Base-by-base conservation (phyloP, 2,113 vertebrate species). In the Sardina pilchardus region DNA sequence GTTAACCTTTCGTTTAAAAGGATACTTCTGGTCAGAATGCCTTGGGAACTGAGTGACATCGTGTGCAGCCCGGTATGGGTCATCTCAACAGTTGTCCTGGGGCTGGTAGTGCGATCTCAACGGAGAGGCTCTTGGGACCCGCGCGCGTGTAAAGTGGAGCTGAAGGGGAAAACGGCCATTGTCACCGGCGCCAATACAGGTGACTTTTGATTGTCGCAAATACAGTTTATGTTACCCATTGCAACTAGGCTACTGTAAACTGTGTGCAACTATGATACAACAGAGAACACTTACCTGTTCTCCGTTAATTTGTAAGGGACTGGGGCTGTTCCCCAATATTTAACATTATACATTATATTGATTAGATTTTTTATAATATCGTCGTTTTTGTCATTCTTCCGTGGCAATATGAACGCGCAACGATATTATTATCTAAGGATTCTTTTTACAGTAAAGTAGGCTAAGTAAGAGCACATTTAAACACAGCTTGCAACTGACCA, bases 101-200 rank as follows among this genome's bases (percentile, higher is more conserved):
- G 82, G 0, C 6, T 94, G 7, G 89, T 96, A 0, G 89, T 94
- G 85, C 92, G 96, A 50, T 5, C 87, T 0, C 63, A 47, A 16
- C 88, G 90, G 36, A 92, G 84, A 19, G 53, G 44, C 0, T 0
- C 3, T 4, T 98, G 97, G 97, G 78, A 94, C 2, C 96, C 96
- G 0, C 67, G 56, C 0, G 0, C 59, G 0, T 97, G 96, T 90
- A 59, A 84, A 0, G 87, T 94, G 0, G 90, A 92, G 4, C 95
- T 98, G 80, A 93, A 85, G 0, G 96, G 97, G 71, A 97, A 96
- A 89, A 97, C 96, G 0, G 96, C 95, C 0, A 93, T 97, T 1
- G 96, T 98, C 83, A 98, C 97, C 0, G 97, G 96, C 47, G 96
- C 97, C 81, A 97, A 96, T 82, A 95, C 96, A 81, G 97, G 97